Conservation (phyloP, 2,797 vertebrate species). For the Tragelaphus eurycerus region DNA sequence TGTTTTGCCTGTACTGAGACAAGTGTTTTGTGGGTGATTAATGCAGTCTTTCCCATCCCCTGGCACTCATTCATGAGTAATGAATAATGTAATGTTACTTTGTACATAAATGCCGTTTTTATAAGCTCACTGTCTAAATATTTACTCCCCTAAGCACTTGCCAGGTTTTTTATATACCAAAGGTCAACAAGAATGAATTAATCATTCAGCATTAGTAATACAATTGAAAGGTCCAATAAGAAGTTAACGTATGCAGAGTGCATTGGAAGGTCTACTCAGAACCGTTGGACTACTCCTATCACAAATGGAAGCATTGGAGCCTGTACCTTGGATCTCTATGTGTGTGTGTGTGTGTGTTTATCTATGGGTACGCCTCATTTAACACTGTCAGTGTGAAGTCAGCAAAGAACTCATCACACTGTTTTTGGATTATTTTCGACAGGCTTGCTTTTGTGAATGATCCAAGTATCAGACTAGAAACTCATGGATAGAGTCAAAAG, state of each 20-base stretch:
- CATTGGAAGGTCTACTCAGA: background rate
- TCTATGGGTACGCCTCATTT: background rate
- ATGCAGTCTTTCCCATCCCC: background rate
- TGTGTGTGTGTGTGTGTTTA: background rate
- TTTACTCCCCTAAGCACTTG: conserved; percentile 56
- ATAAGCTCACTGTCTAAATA: conserved; percentile 64
- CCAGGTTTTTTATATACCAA: conserved; percentile 55
- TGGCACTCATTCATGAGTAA: conserved; percentile 51
- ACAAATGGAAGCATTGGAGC: background rate
- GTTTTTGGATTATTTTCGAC: background rate
- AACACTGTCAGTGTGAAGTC: background rate
- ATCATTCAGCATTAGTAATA: conserved; percentile 59
- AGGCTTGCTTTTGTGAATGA: background rate
- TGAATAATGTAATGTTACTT: conserved; percentile 49
- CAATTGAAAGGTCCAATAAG: conserved; percentile 35
- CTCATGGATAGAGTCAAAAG: background rate
- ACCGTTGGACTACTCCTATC: background rate
- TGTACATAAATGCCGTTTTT: conserved; percentile 59
- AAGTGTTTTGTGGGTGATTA: conserved; percentile 46
- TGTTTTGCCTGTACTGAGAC: conserved; percentile 7
- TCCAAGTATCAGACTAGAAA: background rate
- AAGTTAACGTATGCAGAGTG: background rate
- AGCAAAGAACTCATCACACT: background rate
- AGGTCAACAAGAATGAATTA: conserved; percentile 60
- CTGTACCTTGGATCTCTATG: background rate